Conservation (phyloP, 2,113 vertebrate species). For the Lophius piscatorius region DNA sequence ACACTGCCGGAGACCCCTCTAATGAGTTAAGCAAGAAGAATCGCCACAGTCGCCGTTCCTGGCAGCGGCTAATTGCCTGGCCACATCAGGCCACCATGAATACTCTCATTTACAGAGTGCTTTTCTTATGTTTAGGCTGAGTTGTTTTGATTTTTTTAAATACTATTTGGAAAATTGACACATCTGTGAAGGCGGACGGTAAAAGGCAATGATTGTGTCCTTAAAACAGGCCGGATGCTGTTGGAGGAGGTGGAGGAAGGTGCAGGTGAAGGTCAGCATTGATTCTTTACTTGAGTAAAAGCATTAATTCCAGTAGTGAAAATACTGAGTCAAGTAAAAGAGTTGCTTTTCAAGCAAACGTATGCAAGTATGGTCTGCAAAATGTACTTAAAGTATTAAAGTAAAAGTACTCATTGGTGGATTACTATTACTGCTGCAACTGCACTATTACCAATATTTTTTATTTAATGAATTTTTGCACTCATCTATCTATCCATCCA, state of each 20-base stretch:
- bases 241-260: conserved; percentile 10
- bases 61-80: conserved; percentile 84
- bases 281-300: no score
- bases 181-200: conserved; percentile 35
- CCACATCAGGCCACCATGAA: conserved; percentile 72
- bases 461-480: no score
- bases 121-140: no score
- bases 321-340: no score
- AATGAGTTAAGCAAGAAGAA: conserved; percentile 86
- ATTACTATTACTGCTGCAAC: no score
- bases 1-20: conserved; percentile 78
- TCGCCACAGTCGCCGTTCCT: conserved; percentile 79
- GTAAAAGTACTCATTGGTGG: no score
- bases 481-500: no score
- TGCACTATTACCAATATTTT: no score
- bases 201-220: conserved; percentile 20
- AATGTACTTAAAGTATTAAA: no score
- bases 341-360: no score
- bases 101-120: conserved; percentile 76
- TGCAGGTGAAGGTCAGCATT: conserved; percentile 28
- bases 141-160: conserved; percentile 46
- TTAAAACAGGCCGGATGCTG: conserved; percentile 16
- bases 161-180: conserved; percentile 59
- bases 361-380: no score
- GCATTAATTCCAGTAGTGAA: no score